Evolutionary conservation across 2,797 vertebrate species (phyloP).

Genomic region (Spinibarbus caldwelli): DNA sequence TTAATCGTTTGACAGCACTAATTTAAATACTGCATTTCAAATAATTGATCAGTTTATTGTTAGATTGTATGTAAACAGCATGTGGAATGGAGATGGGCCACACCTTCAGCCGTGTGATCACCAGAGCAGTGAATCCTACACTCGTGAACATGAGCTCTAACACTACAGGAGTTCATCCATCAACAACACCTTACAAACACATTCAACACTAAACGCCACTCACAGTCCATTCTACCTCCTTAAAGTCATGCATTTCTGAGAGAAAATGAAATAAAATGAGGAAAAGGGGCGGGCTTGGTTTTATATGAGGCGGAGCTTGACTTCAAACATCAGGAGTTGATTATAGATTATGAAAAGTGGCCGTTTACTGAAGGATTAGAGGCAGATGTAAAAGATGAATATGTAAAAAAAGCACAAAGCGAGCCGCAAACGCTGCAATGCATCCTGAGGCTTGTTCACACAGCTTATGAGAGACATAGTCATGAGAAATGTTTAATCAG

Average conservation of each 20-base stretch:
- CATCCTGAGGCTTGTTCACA: no score
- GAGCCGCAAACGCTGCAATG: no score
- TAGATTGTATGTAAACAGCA: background rate
- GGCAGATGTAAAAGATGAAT: no score
- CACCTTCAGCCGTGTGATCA: background rate
- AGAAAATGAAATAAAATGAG: background rate
- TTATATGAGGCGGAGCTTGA: background rate
- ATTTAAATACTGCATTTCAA: background rate
- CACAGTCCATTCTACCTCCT: no score
- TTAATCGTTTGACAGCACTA: no score
- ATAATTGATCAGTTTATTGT: no score
- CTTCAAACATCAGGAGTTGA: background rate
- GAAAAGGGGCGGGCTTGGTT: background rate
- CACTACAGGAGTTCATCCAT: background rate
- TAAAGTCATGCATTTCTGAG: background rate
- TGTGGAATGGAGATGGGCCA: background rate
- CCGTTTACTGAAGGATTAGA: no score
- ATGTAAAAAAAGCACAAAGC: no score
- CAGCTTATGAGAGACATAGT: conserved; percentile 10
- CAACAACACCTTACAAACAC: background rate
- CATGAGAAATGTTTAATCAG: conserved; percentile 17
- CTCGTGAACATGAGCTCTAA: background rate
- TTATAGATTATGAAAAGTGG: no score
- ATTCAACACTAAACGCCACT: background rate
- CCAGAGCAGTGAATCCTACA: background rate